Evolutionary conservation across 2,888 invertebrate genomes (phyloP).

Genomic region (Frankliniella intonsa): DNA sequence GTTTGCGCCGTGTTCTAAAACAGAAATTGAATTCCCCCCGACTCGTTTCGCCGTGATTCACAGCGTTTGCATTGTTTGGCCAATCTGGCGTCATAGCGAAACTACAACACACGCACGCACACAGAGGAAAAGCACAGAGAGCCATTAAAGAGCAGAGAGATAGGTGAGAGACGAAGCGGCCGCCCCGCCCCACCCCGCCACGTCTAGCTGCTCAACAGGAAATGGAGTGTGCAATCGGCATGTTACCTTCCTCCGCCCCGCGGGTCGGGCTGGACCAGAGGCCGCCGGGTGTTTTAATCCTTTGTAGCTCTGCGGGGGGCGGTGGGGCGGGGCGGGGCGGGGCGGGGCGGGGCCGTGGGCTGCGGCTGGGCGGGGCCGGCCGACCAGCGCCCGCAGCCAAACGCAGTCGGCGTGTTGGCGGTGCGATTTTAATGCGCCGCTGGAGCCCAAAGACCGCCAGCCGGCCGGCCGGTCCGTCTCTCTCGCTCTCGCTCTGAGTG

Average conservation of each 20-base stretch:
- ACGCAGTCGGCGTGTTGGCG: not conserved
- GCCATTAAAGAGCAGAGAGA: no score
- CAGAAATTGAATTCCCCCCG: no score
- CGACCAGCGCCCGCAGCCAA: not conserved
- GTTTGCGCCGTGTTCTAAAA: no score
- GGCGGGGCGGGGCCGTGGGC: not conserved
- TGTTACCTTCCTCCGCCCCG: not conserved
- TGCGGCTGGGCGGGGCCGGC: not conserved
- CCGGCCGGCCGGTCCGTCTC: no score
- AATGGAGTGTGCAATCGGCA: constrained; percentile 13
- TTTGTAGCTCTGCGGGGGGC: not conserved
- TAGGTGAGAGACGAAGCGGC: no score
- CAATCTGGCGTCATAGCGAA: not conserved
- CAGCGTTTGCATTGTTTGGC: no score
- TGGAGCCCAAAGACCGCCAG: not conserved
- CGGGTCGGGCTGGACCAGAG: no score
- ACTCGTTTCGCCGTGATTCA: no score
- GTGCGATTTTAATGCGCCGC: constrained; percentile 18
- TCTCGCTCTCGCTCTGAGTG: no score
- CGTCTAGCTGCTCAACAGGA: not conserved
- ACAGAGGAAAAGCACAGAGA: not conserved
- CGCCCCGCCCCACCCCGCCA: no score
- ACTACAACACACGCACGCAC: not conserved
- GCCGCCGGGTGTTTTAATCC: not conserved
- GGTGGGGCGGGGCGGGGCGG: not conserved